Base-by-base conservation (phyloP, 53 echinoderm and acorn worm genomes). In the Paelopatides confundens region DNA sequence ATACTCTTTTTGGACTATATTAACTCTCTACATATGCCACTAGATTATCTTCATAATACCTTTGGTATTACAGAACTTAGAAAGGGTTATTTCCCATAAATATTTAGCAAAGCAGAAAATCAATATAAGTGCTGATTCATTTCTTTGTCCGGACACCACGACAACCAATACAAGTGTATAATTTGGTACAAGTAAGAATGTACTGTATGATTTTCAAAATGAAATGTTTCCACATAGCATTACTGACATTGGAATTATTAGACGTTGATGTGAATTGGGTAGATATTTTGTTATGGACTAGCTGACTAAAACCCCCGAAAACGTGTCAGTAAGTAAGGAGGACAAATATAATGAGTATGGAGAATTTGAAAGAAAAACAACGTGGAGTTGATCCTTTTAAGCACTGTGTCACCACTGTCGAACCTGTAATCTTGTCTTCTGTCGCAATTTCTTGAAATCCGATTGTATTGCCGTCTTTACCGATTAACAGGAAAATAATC, bases 211-310 rank as follows among this genome's bases (percentile, higher is more conserved):
- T 23, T 76, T 91, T 34, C 68, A 81, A 35, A 5, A 67, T 2
- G 86, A 90, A 39, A n/a, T 90, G 15, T n/a, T 86, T 11, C 43
- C 27, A 11, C 86, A 90, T 28, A 86, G 91, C 38, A 4, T 81
- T 4, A 90, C 81, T 58, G 86, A 90, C 23, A 86, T 90, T 12
- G 87, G 86, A 35, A 86, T 90, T 58, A 29, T 90, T 2, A 78
- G 86, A 28, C 63, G 81, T 17, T 86, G 81, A 40, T 90, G 90
- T 39, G 1, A 86, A 40, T 21, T 46, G 14, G n/a, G n/a, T n/a
- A n/a, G n/a, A n/a, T n/a, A n/a, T n/a, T n/a, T n/a, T n/a, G n/a
- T n/a, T n/a, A n/a, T n/a, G n/a, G n/a, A n/a, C n/a, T n/a, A n/a
- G n/a, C n/a, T n/a, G n/a, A n/a, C n/a, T n/a, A n/a, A n/a, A n/a